A percentile compares a stretch with the other conserved stretches of the same genome.
phyloP scores from a whole-genome alignment of 2,113 vertebrate species.

The Oxygymnocypris stewartii region DNA sequence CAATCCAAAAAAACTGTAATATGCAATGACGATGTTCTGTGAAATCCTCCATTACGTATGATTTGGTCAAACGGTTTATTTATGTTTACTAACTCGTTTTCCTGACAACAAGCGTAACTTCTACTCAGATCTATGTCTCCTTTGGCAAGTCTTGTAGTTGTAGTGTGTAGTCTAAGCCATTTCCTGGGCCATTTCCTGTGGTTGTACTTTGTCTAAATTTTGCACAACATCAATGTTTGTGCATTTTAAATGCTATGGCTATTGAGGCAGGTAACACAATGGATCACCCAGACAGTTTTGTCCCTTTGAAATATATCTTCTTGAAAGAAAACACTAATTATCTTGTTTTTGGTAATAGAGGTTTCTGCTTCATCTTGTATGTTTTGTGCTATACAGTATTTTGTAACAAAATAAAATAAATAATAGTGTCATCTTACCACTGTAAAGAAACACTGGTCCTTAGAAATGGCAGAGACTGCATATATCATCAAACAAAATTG shows the following conservation, averaged over 20 bases:
- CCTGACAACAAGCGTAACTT: too few relatives aligned
- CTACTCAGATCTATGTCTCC: too few relatives aligned
- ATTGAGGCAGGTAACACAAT: background rate
- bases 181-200: too few relatives aligned
- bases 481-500: background rate
- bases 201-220: background rate
- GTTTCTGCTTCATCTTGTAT: background rate
- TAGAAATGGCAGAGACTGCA: background rate
- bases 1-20: too few relatives aligned
- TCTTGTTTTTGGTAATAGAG: background rate
- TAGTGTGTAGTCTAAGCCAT: too few relatives aligned
- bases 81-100: too few relatives aligned
- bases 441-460: background rate
- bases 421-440: background rate
- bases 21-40: too few relatives aligned
- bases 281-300: too few relatives aligned
- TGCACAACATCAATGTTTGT: background rate
- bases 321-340: background rate
- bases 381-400: background rate
- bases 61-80: too few relatives aligned
- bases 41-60: too few relatives aligned
- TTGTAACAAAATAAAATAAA: background rate
- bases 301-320: background rate
- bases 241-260: background rate
- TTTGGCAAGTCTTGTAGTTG: too few relatives aligned